phyloP scores from a whole-genome alignment of 2,797 vertebrate species.

The Rhyacichthys aspro region DNA sequence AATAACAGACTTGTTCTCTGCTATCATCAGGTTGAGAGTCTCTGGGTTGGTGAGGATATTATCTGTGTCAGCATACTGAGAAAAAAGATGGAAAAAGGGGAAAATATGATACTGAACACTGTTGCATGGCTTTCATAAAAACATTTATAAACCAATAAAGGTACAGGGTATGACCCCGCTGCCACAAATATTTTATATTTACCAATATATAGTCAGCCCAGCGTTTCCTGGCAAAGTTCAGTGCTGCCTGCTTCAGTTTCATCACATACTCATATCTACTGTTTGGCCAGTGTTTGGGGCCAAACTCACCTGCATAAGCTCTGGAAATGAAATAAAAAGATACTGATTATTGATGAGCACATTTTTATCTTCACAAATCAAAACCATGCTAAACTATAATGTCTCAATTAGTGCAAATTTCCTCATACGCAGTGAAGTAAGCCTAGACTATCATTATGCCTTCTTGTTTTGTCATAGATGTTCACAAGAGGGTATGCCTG shows the following conservation, averaged over 20 bases:
- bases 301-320: constrained; percentile 87
- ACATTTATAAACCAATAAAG: neutral
- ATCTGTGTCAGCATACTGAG: constrained; percentile 91
- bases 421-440: too few relatives aligned
- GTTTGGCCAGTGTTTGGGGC: constrained; percentile 94
- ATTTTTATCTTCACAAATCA: too few relatives aligned
- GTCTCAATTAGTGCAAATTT: too few relatives aligned
- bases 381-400: too few relatives aligned
- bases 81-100: constrained; percentile 5
- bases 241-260: constrained; percentile 93
- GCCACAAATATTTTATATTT: constrained; percentile 22
- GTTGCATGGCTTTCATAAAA: neutral
- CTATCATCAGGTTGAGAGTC: constrained; percentile 86
- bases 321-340: constrained; percentile 63
- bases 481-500: too few relatives aligned
- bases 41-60: constrained; percentile 93
- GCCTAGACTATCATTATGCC: too few relatives aligned
- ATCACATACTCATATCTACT: constrained; percentile 92
- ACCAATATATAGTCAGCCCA: constrained; percentile 95
- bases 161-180: constrained; percentile 2
- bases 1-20: constrained; percentile 88
- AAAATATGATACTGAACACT: neutral
- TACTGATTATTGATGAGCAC: neutral
- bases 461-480: too few relatives aligned
- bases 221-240: constrained; percentile 86